phyloP scores from a whole-genome alignment of 2,888 invertebrate genomes.

The Fragum fragum region DNA sequence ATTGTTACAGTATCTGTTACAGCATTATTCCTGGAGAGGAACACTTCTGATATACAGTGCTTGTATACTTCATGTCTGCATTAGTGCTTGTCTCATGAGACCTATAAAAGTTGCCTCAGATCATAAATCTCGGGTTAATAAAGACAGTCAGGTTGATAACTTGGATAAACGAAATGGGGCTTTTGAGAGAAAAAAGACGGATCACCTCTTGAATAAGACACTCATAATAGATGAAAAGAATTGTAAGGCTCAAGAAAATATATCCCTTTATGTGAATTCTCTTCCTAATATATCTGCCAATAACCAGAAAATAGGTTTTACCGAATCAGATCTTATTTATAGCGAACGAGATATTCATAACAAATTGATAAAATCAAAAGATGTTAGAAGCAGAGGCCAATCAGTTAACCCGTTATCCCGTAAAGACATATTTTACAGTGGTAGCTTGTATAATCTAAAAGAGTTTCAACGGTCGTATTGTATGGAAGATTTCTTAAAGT shows the following conservation, averaged over 20 bases:
- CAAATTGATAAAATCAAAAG: too few species aligned
- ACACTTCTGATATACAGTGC: neutral
- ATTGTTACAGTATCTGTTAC: conserved; percentile 51
- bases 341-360: too few species aligned
- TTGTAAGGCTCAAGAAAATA: neutral
- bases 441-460: conserved; percentile 42
- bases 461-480: conserved; percentile 15
- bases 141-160: too few species aligned
- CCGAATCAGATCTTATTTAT: too few species aligned
- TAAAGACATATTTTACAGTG: conserved; percentile 53
- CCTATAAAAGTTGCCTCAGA: neutral
- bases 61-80: neutral
- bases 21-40: conserved; percentile 63
- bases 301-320: too few species aligned
- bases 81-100: neutral
- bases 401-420: neutral
- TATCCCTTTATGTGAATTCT: neutral
- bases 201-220: too few species aligned
- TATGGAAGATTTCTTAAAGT: conserved; percentile 9
- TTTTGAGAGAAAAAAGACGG: too few species aligned
- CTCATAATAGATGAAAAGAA: too few species aligned
- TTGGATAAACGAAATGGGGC: too few species aligned
- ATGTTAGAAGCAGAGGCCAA: too few species aligned
- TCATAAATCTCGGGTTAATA: neutral
- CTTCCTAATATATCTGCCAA: too few species aligned